Evolutionary conservation across 2,797 vertebrate species (phyloP), one percentile per base, ranked within the genome.

Genomic region (Crenichthys baileyi): DNA sequence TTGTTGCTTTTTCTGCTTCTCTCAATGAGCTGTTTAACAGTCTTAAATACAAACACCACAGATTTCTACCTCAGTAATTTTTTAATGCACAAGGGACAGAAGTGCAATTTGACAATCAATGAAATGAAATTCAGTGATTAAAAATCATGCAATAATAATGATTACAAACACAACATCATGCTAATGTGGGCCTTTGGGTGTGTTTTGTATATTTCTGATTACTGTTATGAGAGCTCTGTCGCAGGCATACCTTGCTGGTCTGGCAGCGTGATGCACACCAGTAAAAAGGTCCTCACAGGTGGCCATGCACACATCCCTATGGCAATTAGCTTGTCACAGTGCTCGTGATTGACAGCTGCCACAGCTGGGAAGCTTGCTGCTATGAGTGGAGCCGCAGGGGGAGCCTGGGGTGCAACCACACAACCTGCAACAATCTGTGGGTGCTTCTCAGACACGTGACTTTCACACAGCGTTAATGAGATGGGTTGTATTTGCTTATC

Each of bases 261-360:
- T 82, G 86, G 84, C 89, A 89, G 84, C 73, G 16, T 89, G 89
- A 92, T 76, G 81, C 85, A 68, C 78, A 65, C 60, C 58, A 20
- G 85, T 85, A 83, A 87, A 94, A 94, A 90, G 79, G 79, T 83
- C 83, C 87, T 85, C 44, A 77, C 90, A 91, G 11, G 78, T 81
- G 76, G 83, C 84, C 90, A 85, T 81, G 93, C 77, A 83, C 73
- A 80, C 83, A 81, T 92, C 91, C 83, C 88, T 84, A 79, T 90
- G 90, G 80, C 90, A 93, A 92, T 94, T 88, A 93, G 84, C 80
- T 41, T 88, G 84, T 87, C 88, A 82, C 51, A 70, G 83, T 72
- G 80, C 22, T 75, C 20, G 39, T 91, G 91, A 95, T 72, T 87
- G 92, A 90, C 92, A 93, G 92, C 88, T 88, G 86, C 80, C 88